Percentiles rank a stretch among this genome's conserved stretches.
These are phyloP conservation scores for Paramormyrops hopkinsi DNA, from an alignment of 2,797 vertebrate genomes.

Conservation along the genomic window DNA sequence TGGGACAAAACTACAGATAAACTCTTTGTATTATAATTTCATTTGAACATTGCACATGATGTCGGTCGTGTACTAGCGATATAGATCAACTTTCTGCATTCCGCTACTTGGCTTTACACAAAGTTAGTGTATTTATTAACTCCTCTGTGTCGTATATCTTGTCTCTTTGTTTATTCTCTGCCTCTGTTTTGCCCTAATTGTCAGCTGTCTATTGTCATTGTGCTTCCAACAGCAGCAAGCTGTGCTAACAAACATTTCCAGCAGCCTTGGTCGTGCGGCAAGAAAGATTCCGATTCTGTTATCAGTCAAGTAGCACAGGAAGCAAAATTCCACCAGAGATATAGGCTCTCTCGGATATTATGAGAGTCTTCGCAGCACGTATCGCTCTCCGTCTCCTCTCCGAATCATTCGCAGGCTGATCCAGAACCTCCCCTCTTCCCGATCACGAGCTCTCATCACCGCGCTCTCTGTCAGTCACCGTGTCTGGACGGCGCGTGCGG, in stretches of 20 bases:
- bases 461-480: not conserved
- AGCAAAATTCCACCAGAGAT: not conserved
- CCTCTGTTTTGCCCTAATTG: not conserved
- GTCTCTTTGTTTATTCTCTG: not conserved
- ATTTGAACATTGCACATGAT: not conserved
- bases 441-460: not conserved
- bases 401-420: not conserved
- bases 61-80: not conserved
- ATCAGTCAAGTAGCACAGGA: not conserved
- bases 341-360: not conserved
- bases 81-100: not conserved
- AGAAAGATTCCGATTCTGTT: not conserved
- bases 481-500: not conserved
- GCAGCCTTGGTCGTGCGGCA: not conserved
- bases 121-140: not conserved
- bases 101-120: not conserved
- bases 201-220: not conserved
- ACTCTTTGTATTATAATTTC: not conserved
- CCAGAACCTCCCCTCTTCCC: not conserved
- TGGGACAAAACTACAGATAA: not conserved
- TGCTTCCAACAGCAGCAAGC: not conserved
- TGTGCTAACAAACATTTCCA: not conserved
- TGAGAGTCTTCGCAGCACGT: not conserved
- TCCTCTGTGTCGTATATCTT: not conserved
- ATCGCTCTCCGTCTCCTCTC: not conserved